Evolutionary conservation across 2,113 vertebrate genomes (phyloP), one percentile per base, ranked within the genome.

Genomic region (Pluvialis apricaria): DNA sequence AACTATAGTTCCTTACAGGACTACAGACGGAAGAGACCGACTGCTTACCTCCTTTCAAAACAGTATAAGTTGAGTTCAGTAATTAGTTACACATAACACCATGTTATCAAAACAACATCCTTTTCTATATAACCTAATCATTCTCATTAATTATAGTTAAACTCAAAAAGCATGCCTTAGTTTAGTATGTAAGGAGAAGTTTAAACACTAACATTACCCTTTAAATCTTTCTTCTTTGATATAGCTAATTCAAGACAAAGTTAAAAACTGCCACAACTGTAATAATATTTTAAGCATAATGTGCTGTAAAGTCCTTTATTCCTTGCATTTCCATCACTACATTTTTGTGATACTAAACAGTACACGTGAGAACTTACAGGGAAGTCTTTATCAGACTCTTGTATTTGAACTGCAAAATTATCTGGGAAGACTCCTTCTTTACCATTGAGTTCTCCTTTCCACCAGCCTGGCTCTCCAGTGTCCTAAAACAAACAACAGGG

Each of bases 351-450:
- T 52, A 61, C 9, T 87, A 19, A 86, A 40, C 3, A 14, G 66
- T 21, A 66, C 15, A 78, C 2, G 6, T 15, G 82, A 83, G 79
- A 90, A 97, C 98, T 98, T 97, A 99, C 99, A 85, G 98, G 97
- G 52, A 98, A 98, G 96, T 99, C 99, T 98, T 99, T 99, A 94
- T 99, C 99, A 66, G 97, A 86, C 36, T 99, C 99, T 78, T 96
- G 96, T 94, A 99, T 97, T 90, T 98, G 94, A 97, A 96, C 11
- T 65, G 99, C 99, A 96, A 99, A 99, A 94, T 99, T 99, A 93
- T 99, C 99, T 61, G 99, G 99, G 94, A 99, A 99, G 68, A 99
- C 98, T 13, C 99, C 99, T 95, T 99, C 98, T 98, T 95, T 99
- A 51, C 99, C 99, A 57, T 97, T 98, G 31, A 99, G 91, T 82